Conservation (phyloP, 1,140 invertebrate species). For the Cydia splendana region DNA sequence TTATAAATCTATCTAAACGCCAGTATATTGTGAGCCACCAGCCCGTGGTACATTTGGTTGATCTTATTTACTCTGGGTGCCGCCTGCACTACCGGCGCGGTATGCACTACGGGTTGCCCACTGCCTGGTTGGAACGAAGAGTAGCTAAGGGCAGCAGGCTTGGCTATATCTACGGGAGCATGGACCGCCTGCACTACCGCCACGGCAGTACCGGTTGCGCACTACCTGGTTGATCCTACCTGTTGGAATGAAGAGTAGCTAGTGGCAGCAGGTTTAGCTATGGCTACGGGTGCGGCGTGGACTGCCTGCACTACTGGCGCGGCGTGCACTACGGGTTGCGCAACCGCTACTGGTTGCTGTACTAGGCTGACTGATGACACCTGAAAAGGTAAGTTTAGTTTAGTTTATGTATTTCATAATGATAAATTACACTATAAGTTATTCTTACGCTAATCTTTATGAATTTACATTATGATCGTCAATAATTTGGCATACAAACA, state of each 20-base stretch:
- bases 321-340: conserved; percentile 39
- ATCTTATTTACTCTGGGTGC: too few species aligned
- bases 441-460: too few species aligned
- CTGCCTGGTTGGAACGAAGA: conserved; percentile 54
- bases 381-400: conserved; percentile 4
- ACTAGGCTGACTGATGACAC: conserved; percentile 33
- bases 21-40: too few species aligned
- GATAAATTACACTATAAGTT: too few species aligned
- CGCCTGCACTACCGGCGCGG: too few species aligned
- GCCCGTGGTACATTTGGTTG: too few species aligned
- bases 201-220: conserved; percentile 38
- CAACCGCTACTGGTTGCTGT: conserved; percentile 41
- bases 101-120: conserved; percentile 34
- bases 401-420: too few species aligned
- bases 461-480: too few species aligned
- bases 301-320: conserved; percentile 38
- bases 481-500: too few species aligned
- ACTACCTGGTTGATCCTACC: conserved; percentile 44
- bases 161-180: conserved; percentile 41
- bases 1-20: too few species aligned
- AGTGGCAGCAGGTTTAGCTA: conserved; percentile 53
- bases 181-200: conserved; percentile 1
- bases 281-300: conserved; percentile 38
- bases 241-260: conserved; percentile 70
- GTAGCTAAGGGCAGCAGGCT: conserved; percentile 63